phyloP scores from a whole-genome alignment of 2,888 invertebrate genomes.

The Caenorhabditis zanzibari region DNA sequence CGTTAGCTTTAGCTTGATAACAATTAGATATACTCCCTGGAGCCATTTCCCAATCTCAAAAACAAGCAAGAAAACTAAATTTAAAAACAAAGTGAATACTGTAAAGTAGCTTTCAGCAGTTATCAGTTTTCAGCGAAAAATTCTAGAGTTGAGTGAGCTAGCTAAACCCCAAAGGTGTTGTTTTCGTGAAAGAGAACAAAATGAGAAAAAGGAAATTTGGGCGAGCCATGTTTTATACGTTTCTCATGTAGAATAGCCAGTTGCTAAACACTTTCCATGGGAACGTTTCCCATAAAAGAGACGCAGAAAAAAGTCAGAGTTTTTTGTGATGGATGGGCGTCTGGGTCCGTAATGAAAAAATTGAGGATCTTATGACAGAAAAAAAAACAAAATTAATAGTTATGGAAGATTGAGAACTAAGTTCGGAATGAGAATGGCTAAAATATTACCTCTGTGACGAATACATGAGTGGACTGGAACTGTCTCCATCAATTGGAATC shows the following conservation, averaged over 20 bases:
- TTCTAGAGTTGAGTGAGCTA: background rate
- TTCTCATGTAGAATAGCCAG: constrained; percentile 1
- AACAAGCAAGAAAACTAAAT: background rate
- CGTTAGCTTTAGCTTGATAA: background rate
- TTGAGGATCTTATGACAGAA: background rate
- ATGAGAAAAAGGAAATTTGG: background rate
- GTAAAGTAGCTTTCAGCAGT: background rate
- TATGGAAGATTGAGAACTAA: background rate
- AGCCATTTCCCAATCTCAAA: background rate
- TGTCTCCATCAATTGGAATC: constrained; percentile 61
- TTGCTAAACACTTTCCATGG: constrained; percentile 25
- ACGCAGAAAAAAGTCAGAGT: background rate
- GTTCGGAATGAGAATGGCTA: too few relatives aligned
- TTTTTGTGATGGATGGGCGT: background rate
- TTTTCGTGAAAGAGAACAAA: background rate
- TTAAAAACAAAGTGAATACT: too few relatives aligned
- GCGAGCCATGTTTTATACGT: background rate
- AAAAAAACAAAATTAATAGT: too few relatives aligned
- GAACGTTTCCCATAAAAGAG: constrained; percentile 8
- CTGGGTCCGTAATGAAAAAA: too few relatives aligned
- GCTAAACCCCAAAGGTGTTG: background rate
- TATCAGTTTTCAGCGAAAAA: background rate
- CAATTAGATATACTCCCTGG: constrained; percentile 17
- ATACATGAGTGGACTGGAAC: constrained; percentile 51
- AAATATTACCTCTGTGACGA: constrained; percentile 42